phyloP scores from a whole-genome alignment of 2,797 vertebrate species.

The Selene dorsalis region DNA sequence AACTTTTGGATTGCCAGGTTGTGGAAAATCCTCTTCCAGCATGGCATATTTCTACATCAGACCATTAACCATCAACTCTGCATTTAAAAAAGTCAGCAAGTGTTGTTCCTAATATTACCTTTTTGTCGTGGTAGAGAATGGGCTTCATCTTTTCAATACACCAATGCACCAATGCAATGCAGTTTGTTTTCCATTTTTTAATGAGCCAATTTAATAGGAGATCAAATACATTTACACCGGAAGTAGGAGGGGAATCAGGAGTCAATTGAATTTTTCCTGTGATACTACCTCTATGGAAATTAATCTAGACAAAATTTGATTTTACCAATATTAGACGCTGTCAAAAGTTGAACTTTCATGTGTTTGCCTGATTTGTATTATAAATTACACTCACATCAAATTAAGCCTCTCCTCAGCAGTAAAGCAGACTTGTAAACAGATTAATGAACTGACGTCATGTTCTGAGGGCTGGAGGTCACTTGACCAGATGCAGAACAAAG shows the following conservation, averaged over 20 bases:
- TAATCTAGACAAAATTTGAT: not conserved
- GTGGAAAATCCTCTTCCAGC: not conserved
- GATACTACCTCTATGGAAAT: not conserved
- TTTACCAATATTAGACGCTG: not conserved
- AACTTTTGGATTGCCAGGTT: not conserved
- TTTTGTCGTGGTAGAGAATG: too few species aligned
- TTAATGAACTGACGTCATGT: slow-evolving; percentile 46
- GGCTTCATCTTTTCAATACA: too few species aligned
- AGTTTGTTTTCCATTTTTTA: not conserved
- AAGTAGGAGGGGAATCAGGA: not conserved
- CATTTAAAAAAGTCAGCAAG: not conserved
- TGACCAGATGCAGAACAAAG: slow-evolving; percentile 65
- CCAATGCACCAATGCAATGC: too few species aligned
- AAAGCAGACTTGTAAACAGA: slow-evolving; percentile 54
- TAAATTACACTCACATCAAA: slow-evolving; percentile 12
- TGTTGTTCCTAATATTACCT: too few species aligned
- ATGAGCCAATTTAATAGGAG: not conserved
- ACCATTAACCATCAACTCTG: not conserved
- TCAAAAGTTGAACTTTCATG: not conserved
- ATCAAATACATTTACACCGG: not conserved
- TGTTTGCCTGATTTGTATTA: slow-evolving; percentile 9
- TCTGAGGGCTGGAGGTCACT: slow-evolving; percentile 40
- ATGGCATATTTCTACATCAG: not conserved
- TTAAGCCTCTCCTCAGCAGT: slow-evolving; percentile 29
- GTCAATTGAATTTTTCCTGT: not conserved